Evolutionary conservation across 1,140 invertebrate genomes (phyloP).

Genomic region (Armadillidium nasatum): DNA sequence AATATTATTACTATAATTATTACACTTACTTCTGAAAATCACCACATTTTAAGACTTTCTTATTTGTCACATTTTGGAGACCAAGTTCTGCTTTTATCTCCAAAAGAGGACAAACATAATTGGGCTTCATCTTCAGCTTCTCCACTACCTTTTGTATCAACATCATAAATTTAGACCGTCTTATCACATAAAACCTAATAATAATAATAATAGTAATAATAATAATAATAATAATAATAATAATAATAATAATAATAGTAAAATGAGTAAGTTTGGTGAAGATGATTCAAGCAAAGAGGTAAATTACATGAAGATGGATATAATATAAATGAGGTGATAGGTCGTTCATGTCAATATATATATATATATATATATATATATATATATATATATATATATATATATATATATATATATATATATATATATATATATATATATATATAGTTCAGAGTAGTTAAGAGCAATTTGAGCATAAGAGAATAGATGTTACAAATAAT

Average conservation of each 20-base stretch:
- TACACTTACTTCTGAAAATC: constrained; percentile 48
- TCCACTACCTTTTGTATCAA: constrained; percentile 57
- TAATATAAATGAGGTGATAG: too few species aligned
- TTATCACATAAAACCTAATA: constrained; percentile 55
- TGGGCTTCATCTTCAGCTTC: constrained; percentile 56
- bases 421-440: too few species aligned
- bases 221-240: constrained; percentile 1
- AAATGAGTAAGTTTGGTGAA: too few species aligned
- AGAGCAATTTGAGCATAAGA: too few species aligned
- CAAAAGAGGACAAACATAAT: constrained; percentile 54
- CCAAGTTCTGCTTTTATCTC: constrained; percentile 51
- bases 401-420: constrained; percentile 6
- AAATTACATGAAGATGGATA: too few species aligned
- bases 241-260: background rate
- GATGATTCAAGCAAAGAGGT: too few species aligned
- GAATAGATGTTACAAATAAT: too few species aligned
- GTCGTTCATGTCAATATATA: background rate
- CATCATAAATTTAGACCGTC: constrained; percentile 56
- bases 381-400: constrained; percentile 17
- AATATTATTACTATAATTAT: constrained; percentile 22
- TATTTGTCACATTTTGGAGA: constrained; percentile 49
- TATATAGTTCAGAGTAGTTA: too few species aligned
- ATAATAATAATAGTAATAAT: background rate
- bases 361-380: background rate
- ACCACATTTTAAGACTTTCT: constrained; percentile 54